A percentile compares a stretch with the other conserved stretches of the same genome.
Evolutionary conservation across 2,888 invertebrate genomes (phyloP).

Genomic region (Tethea ocularis): DNA sequence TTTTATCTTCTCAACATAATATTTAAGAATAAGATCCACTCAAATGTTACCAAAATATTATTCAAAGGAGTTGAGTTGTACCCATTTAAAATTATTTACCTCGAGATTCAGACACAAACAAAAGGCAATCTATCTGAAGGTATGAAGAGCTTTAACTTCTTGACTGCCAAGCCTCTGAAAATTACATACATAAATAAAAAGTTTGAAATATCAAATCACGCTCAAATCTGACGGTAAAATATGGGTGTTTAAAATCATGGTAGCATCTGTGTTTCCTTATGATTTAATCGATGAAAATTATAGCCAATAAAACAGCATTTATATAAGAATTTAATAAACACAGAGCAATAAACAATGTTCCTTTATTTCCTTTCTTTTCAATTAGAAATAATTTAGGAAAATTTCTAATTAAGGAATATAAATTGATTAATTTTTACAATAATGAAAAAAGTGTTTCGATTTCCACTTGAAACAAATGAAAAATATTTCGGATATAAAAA

Average conservation of each 20-base stretch:
- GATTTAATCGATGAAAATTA: neutral
- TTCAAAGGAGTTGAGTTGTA: too few species aligned
- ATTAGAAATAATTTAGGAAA: neutral
- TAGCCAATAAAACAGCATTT: neutral
- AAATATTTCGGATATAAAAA: neutral
- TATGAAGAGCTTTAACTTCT: too few species aligned
- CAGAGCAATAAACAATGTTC: neutral
- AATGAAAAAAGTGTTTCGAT: neutral
- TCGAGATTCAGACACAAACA: too few species aligned
- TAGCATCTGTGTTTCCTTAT: neutral
- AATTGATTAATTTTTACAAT: too few species aligned
- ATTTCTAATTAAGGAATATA: too few species aligned
- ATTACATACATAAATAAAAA: neutral
- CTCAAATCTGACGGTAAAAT: neutral
- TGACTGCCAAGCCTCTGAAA: neutral
- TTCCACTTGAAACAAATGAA: neutral
- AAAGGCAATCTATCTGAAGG: too few species aligned
- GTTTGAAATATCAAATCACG: neutral
- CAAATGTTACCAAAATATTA: too few species aligned
- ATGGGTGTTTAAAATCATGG: constrained; percentile 2
- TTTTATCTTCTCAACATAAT: too few species aligned
- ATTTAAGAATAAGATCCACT: too few species aligned
- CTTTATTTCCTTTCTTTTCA: neutral
- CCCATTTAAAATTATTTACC: too few species aligned
- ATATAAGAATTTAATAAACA: neutral